These are phyloP conservation scores for Smutsia temminckii DNA, from an alignment of 2,797 vertebrate genomes.

Conservation along the genomic window DNA sequence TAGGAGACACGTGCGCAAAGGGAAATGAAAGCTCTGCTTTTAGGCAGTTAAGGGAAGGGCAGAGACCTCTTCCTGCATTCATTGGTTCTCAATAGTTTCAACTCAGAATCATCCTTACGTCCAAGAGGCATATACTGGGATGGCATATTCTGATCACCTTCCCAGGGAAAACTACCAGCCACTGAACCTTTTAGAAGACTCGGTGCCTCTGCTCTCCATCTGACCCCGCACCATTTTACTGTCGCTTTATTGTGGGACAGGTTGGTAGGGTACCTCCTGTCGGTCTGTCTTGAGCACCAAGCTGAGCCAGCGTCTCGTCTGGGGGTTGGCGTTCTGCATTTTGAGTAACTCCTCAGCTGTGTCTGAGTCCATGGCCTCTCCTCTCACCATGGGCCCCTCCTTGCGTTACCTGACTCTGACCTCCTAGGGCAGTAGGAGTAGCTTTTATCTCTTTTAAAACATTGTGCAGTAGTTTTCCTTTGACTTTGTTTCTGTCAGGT, in stretches of 20 bases:
- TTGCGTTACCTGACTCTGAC: rapidly evolving
- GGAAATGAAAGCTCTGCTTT: not conserved
- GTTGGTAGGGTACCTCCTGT: rapidly evolving
- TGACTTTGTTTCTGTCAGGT: not conserved
- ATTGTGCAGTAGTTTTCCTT: rapidly evolving
- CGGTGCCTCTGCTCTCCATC: not conserved
- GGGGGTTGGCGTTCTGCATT: too few species aligned
- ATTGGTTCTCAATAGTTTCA: not conserved
- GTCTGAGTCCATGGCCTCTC: too few species aligned
- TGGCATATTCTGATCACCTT: not conserved
- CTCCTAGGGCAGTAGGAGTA: rapidly evolving
- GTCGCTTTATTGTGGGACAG: not conserved
- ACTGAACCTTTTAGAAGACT: not conserved
- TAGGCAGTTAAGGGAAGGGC: not conserved
- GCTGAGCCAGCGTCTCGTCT: rapidly evolving
- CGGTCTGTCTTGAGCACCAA: not conserved
- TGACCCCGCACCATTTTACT: rapidly evolving
- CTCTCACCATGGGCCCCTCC: not conserved
- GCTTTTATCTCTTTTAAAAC: not conserved
- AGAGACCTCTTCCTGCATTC: not conserved
- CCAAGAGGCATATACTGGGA: not conserved
- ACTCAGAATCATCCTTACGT: not conserved
- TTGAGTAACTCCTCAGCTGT: rapidly evolving
- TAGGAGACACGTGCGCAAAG: not conserved
- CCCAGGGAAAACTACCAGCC: not conserved